Percentiles rank a stretch among this genome's conserved stretches.
Conservation (phyloP, 2,113 vertebrate species). For the Tachycineta bicolor region DNA sequence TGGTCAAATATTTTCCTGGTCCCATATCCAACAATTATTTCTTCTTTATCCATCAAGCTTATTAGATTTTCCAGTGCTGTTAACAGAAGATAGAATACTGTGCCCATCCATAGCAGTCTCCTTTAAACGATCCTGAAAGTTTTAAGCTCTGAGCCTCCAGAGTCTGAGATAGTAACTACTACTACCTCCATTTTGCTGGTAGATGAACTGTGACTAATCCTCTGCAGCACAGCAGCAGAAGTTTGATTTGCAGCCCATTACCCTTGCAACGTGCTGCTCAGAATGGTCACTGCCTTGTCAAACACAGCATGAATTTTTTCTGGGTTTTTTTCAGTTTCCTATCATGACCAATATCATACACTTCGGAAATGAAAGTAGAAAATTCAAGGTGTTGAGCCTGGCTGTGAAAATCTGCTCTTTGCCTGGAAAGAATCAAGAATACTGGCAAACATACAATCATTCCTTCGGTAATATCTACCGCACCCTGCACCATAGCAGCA, state of each 20-base stretch:
- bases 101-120: background rate
- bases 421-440: conserved; percentile 46
- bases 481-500: conserved; percentile 9
- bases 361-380: conserved; percentile 29
- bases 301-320: background rate
- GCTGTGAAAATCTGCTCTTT: conserved; percentile 36
- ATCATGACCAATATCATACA: background rate
- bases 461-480: conserved; percentile 16
- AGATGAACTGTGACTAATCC: conserved; percentile 58
- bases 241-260: conserved; percentile 41
- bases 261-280: background rate
- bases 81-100: conserved; percentile 1
- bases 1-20: conserved; percentile 51
- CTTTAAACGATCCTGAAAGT: background rate
- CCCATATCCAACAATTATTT: background rate
- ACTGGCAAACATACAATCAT: conserved; percentile 29
- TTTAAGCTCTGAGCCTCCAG: background rate
- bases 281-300: conserved; percentile 39
- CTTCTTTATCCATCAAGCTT: conserved; percentile 45
- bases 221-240: conserved; percentile 14
- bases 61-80: conserved; percentile 30
- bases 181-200: conserved; percentile 31
- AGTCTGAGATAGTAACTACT: background rate
- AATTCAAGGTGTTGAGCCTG: conserved; percentile 35
- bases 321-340: background rate